phyloP scores from a whole-genome alignment of 2,888 invertebrate genomes.

The Ametastegia equiseti region DNA sequence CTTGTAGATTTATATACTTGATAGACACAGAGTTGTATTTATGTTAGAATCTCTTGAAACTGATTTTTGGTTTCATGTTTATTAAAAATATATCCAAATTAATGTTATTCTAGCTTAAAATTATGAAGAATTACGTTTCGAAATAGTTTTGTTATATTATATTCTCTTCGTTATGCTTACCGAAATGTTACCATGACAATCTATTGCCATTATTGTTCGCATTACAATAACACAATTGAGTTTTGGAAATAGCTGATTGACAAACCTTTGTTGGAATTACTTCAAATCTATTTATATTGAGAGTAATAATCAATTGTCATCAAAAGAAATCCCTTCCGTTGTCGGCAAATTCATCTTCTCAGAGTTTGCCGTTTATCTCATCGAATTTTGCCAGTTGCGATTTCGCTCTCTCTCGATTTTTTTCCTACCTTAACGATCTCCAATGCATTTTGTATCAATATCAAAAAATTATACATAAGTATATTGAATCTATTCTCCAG shows the following conservation, averaged over 20 bases:
- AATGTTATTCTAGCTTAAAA: not conserved
- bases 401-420: not conserved
- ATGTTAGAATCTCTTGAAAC: slow-evolving; percentile 2
- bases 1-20: not conserved
- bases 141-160: not conserved
- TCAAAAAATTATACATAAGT: not conserved
- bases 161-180: not conserved
- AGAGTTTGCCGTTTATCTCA: not conserved
- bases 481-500: not conserved
- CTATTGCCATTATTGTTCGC: not conserved
- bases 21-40: not conserved
- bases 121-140: not conserved
- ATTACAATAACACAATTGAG: not conserved
- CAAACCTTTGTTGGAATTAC: not conserved
- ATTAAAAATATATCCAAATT: not conserved
- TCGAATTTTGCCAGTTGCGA: not conserved
- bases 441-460: not conserved
- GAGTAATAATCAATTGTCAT: not conserved
- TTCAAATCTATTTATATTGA: not conserved
- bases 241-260: not conserved
- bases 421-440: too few species aligned
- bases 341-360: not conserved
- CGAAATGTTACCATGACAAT: slow-evolving; percentile 41
- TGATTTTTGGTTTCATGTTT: not conserved
- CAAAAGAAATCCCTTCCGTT: not conserved